A percentile compares a stretch with the other conserved stretches of the same genome.
These are phyloP conservation scores for Nannoperca australis DNA, from an alignment of 2,797 vertebrate species.

Conservation along the genomic window DNA sequence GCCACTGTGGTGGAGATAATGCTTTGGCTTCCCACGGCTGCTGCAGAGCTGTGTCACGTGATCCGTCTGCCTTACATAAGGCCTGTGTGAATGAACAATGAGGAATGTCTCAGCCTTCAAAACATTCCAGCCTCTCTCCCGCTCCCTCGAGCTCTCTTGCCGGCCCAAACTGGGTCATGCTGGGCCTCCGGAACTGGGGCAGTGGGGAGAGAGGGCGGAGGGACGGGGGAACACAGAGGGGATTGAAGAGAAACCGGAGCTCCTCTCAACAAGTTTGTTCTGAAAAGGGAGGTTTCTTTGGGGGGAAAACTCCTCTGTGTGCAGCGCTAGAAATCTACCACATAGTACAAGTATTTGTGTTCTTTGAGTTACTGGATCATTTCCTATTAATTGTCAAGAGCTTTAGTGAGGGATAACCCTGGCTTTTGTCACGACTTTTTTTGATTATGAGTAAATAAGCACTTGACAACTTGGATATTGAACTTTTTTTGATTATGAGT, in stretches of 20 bases:
- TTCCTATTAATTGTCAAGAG: conserved; percentile 6
- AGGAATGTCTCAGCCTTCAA: conserved; percentile 85
- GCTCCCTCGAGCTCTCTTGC: conserved; percentile 61
- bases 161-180: conserved; percentile 82
- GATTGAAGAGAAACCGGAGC: conserved; percentile 63
- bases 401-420: background rate
- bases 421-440: background rate
- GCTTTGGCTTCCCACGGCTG: conserved; percentile 80
- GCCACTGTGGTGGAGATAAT: conserved; percentile 79
- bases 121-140: conserved; percentile 77
- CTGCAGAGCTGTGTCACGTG: conserved; percentile 81
- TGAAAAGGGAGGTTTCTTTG: conserved; percentile 41
- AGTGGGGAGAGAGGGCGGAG: conserved; percentile 76
- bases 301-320: conserved; percentile 17
- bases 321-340: conserved; percentile 18
- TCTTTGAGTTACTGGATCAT: conserved; percentile 12
- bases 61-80: conserved; percentile 82
- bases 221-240: conserved; percentile 55
- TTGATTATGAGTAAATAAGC: background rate
- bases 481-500: background rate
- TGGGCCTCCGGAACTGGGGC: conserved; percentile 80
- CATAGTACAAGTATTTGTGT: conserved; percentile 41
- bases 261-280: conserved; percentile 45
- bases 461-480: background rate
- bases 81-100: conserved; percentile 85